A percentile compares a stretch with the other conserved stretches of the same genome.
Evolutionary conservation across 1,140 invertebrate species (phyloP).

Genomic region (Drosophila busckii): DNA sequence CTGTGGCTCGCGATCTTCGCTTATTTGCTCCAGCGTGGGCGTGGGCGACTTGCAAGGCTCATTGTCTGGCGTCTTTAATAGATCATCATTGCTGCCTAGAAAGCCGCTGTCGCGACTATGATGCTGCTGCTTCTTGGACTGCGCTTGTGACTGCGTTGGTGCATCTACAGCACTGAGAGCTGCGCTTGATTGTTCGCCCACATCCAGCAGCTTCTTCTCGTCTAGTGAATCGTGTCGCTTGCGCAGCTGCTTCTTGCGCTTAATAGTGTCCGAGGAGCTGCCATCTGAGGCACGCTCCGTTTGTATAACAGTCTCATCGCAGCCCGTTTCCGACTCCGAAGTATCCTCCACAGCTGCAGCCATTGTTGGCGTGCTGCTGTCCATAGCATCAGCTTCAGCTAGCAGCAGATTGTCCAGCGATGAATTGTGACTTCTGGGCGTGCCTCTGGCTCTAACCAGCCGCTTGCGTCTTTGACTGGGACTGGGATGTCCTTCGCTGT

Average conservation of each 20-base stretch:
- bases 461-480: conserved; percentile 90
- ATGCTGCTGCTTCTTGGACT: conserved; percentile 72
- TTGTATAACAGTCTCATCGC: conserved; percentile 84
- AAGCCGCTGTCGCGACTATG: conserved; percentile 92
- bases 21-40: conserved; percentile 62
- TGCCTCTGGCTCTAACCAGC: conserved; percentile 87
- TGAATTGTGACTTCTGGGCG: conserved; percentile 88
- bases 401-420: conserved; percentile 87
- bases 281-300: conserved; percentile 84
- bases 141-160: conserved; percentile 58
- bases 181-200: conserved; percentile 69
- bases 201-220: conserved; percentile 80
- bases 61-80: conserved; percentile 84
- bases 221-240: conserved; percentile 81
- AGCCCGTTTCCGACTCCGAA: conserved; percentile 87
- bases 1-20: conserved; percentile 75
- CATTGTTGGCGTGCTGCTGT: conserved; percentile 79
- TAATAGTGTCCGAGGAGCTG: conserved; percentile 88
- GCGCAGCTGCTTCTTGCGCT: conserved; percentile 87
- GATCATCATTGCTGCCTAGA: conserved; percentile 91
- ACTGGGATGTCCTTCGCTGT: conserved; percentile 91
- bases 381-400: conserved; percentile 76
- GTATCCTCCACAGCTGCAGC: conserved; percentile 81
- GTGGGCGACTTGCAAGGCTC: conserved; percentile 62
- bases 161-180: conserved; percentile 32